phyloP scores from a whole-genome alignment of 2,113 vertebrate genomes.

The Lagenorhynchus albirostris region DNA sequence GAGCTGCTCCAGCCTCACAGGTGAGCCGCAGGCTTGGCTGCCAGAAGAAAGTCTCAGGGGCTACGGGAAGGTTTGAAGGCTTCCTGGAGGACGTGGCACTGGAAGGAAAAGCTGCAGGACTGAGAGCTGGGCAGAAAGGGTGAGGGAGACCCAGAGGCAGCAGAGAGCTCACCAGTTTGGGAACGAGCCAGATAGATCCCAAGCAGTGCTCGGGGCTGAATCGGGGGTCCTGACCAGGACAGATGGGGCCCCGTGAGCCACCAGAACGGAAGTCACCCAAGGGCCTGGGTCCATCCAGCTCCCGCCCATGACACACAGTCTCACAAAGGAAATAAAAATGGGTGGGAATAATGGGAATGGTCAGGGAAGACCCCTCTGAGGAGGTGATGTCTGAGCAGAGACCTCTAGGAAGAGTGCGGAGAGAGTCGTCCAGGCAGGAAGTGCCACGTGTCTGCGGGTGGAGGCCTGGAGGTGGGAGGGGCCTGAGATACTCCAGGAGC shows the following conservation, averaged over 20 bases:
- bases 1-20: neutral
- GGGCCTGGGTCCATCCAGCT: neutral
- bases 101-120: neutral
- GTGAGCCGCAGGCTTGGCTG: neutral
- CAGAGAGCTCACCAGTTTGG: neutral
- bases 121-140: neutral
- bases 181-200: no score
- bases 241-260: neutral
- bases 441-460: rapidly evolving
- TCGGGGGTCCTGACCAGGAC: neutral
- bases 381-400: neutral
- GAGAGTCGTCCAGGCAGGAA: neutral
- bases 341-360: neutral
- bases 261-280: rapidly evolving
- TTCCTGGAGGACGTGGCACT: neutral
- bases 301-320: neutral
- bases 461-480: neutral
- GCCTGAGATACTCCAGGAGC: neutral
- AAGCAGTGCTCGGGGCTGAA: neutral
- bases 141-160: neutral
- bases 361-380: neutral
- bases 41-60: neutral
- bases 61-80: neutral
- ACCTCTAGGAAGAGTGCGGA: neutral
- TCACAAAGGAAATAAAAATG: neutral